Evolutionary conservation across 2,113 vertebrate genomes (phyloP).

Genomic region (Clarias magur): DNA sequence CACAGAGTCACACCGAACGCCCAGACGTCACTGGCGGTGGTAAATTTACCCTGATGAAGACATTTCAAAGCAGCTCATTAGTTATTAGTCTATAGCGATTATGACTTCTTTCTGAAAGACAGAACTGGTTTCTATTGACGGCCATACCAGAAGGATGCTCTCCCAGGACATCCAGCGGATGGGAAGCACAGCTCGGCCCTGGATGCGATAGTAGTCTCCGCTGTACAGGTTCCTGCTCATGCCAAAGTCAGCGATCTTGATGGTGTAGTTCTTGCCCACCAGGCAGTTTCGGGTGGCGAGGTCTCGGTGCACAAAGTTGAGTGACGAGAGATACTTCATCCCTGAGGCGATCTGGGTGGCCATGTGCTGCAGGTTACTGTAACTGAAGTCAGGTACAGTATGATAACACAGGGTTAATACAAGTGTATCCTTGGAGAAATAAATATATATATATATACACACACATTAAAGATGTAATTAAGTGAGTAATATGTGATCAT

Average conservation of each 20-base stretch:
- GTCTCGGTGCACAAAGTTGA: conserved; percentile 97
- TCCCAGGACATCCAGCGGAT: conserved; percentile 99
- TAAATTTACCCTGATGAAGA: conserved; percentile 89
- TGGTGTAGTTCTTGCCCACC: conserved; percentile 94
- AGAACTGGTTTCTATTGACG: no score
- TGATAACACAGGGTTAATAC: background rate
- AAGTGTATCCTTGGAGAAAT: background rate
- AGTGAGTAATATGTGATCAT: background rate
- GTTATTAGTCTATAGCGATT: background rate
- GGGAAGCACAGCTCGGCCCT: conserved; percentile 92
- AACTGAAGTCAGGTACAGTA: conserved; percentile 72
- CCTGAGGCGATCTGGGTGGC: conserved; percentile 93
- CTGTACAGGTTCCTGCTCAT: conserved; percentile 99
- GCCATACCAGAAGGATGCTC: conserved; percentile 90
- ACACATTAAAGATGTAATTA: background rate
- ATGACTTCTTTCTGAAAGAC: background rate
- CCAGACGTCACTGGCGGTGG: conserved; percentile 97
- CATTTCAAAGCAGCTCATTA: conserved; percentile 2
- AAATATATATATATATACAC: background rate
- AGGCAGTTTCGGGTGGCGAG: conserved; percentile 95
- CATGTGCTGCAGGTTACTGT: conserved; percentile 86
- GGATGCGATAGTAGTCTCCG: conserved; percentile 97
- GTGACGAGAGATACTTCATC: conserved; percentile 96
- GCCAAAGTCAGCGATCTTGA: conserved; percentile 98
- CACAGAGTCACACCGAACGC: conserved; percentile 93